Base-by-base conservation (phyloP, 2,797 vertebrate species). In the Podarcis siculus region DNA sequence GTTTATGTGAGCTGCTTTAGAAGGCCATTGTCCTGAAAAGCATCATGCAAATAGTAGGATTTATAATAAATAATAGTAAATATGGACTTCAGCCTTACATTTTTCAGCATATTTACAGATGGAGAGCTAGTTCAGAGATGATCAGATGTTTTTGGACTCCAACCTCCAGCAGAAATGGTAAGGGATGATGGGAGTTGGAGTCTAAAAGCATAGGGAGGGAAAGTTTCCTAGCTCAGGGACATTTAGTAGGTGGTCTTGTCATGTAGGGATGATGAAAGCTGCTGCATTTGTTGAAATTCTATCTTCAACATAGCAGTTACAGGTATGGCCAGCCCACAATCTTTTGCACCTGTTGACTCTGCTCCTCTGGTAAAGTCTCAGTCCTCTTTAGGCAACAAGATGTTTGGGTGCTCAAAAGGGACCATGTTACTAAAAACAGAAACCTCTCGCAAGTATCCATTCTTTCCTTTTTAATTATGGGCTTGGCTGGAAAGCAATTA, bases 361-460 rank as follows among this genome's bases (percentile, higher is more conserved):
- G 67, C 30, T 83, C 77, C 71, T 89, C 37, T 85, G 77, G 83
- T 66, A 80, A 88, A 80, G 17, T 21, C 66, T 64, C 32, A 75
- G 3, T 64, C 25, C 66, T 66, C 67, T 45, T n/a, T 10, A 6
- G 21, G 35, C n/a, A 42, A 45, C 64, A 49, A 58, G 42, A 80
- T 79, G n/a, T 79, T 23, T 49, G 42, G 25, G 71, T n/a, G 15
- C n/a, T 87, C 23, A 45, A 67, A 82, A n/a, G 23, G 37, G 3
- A 27, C 13, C 64, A 1, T 21, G 55, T 12, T 89, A 3, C 83
- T 85, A 45, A 55, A 80, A 85, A 39, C 71, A 85, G 80, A 37
- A 4, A 1, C 25, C 17, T 85, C 71, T 58, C 15, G 58, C 85
- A 67, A 37, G 17, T 25, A 45, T 32, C 32, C 35, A 66, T 12